A percentile compares a stretch with the other conserved stretches of the same genome.
Conservation (phyloP, 2,113 vertebrate species). For the Dasyornis broadbenti region DNA sequence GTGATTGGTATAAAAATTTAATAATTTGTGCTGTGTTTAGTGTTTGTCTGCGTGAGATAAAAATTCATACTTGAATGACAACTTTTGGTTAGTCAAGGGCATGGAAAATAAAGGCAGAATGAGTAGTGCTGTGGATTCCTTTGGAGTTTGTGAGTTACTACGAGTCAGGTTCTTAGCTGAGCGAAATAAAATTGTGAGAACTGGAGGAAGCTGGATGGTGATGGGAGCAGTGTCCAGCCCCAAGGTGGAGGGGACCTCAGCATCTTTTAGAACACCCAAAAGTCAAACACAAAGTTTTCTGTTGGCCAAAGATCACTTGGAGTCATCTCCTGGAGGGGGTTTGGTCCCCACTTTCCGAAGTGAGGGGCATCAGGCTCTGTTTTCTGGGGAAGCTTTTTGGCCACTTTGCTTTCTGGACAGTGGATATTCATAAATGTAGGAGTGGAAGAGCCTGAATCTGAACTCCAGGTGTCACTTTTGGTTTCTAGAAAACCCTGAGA, state of each 20-base stretch:
- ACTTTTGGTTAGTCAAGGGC: neutral
- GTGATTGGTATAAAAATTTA: neutral
- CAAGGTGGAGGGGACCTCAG: rapidly evolving
- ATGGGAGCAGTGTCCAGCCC: neutral
- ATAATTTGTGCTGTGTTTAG: neutral
- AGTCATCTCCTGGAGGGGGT: neutral
- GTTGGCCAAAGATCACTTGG: rapidly evolving
- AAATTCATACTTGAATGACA: neutral
- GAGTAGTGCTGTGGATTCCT: neutral
- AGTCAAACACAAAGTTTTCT: neutral
- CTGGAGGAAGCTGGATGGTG: neutral
- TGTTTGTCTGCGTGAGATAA: neutral
- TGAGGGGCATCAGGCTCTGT: neutral
- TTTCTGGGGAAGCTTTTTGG: neutral
- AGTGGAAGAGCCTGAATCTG: neutral
- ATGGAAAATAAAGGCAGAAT: neutral
- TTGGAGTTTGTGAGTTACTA: neutral
- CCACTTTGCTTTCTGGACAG: neutral
- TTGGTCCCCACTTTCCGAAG: neutral
- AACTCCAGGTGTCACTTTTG: neutral
- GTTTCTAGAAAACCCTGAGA: neutral
- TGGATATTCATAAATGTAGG: neutral
- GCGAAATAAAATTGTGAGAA: neutral
- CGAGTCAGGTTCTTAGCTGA: neutral
- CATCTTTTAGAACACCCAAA: neutral